These are phyloP conservation scores for Mythimna lalbum DNA, from an alignment of 2,888 invertebrate species.

Conservation along the genomic window DNA sequence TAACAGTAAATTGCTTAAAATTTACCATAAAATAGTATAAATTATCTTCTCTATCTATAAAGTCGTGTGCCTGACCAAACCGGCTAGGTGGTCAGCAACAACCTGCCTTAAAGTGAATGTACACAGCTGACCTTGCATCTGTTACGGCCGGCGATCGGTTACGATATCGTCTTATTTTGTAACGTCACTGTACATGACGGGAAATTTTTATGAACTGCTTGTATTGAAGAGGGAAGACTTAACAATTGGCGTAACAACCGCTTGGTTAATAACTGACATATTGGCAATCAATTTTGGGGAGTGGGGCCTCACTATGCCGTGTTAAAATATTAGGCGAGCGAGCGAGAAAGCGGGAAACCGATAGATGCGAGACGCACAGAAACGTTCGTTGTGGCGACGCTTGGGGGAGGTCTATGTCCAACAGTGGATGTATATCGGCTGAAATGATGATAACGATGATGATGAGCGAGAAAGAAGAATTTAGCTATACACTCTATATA, in stretches of 20 bases:
- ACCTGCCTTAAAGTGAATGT: conserved; percentile 57
- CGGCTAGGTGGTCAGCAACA: conserved; percentile 1
- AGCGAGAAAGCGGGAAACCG: too few relatives aligned
- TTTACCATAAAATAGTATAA: neutral
- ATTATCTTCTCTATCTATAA: neutral
- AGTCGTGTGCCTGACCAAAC: neutral
- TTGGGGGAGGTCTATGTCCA: too few relatives aligned
- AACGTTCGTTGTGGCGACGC: too few relatives aligned
- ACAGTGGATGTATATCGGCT: too few relatives aligned
- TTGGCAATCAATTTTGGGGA: neutral
- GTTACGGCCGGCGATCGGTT: conserved; percentile 31
- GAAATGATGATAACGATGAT: too few relatives aligned
- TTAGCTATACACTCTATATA: too few relatives aligned
- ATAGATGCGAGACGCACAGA: too few relatives aligned
- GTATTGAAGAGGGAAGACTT: conserved; percentile 2
- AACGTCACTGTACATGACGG: conserved; percentile 35
- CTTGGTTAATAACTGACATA: neutral
- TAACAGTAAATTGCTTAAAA: neutral
- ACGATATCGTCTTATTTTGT: conserved; percentile 56
- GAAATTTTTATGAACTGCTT: conserved; percentile 30
- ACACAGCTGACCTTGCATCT: conserved; percentile 52
- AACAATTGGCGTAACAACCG: neutral
- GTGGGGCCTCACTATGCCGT: too few relatives aligned
- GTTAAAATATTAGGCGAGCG: too few relatives aligned
- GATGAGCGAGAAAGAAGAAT: too few relatives aligned